These are phyloP conservation scores for Metallyticus violacea DNA, from an alignment of 2,888 invertebrate species.

Conservation along the genomic window DNA sequence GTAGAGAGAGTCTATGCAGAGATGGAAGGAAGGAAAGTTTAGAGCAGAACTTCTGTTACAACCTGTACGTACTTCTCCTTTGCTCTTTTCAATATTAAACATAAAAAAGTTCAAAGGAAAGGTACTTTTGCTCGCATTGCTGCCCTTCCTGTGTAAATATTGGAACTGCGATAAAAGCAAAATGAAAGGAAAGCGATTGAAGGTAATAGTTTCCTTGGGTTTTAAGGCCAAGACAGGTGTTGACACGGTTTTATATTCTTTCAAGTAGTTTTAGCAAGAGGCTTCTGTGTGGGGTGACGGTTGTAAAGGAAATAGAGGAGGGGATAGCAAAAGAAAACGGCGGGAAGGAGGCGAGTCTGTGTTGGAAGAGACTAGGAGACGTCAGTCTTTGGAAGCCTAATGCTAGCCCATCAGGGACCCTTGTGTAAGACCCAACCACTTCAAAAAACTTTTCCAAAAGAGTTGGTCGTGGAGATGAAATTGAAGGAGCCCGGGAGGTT, in stretches of 20 bases:
- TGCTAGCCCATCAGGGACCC: not conserved
- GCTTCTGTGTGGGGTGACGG: not conserved
- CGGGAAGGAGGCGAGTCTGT: too few species aligned
- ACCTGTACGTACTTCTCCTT: not conserved
- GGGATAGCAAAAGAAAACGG: too few species aligned
- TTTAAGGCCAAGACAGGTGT: not conserved
- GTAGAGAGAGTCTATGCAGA: too few species aligned
- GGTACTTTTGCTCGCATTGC: not conserved
- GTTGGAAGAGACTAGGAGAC: too few species aligned
- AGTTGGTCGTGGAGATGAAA: not conserved
- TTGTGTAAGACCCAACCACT: constrained; percentile 1
- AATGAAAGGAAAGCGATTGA: not conserved
- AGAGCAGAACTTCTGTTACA: too few species aligned
- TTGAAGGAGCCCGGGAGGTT: not conserved
- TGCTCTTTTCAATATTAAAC: not conserved
- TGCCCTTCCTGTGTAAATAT: not conserved
- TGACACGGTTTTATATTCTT: not conserved
- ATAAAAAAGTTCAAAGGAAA: not conserved
- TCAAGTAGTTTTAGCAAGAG: not conserved
- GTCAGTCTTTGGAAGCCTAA: not conserved
- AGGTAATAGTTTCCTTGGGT: not conserved
- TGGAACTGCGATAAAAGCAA: not conserved
- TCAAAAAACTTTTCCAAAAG: not conserved
- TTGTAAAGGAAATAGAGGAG: not conserved
- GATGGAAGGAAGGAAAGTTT: too few species aligned